These are phyloP conservation scores for Trissolcus basalis DNA, from an alignment of 1,140 invertebrate genomes.

Conservation along the genomic window DNA sequence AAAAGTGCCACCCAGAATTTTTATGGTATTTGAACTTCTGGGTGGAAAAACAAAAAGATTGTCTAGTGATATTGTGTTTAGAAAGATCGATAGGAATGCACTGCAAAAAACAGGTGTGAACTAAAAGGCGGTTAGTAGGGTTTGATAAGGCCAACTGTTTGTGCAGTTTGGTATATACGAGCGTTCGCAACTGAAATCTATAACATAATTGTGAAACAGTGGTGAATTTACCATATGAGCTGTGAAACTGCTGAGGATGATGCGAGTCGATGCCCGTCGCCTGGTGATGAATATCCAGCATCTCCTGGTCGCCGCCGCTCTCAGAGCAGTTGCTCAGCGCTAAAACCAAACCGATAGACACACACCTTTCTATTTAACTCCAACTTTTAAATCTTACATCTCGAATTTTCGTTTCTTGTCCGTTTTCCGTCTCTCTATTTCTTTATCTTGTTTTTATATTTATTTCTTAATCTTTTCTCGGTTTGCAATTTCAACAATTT, in stretches of 20 bases:
- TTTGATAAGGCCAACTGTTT: slow-evolving; percentile 31
- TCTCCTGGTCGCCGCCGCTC: slow-evolving; percentile 74
- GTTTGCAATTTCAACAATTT: slow-evolving; percentile 39
- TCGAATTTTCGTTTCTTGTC: slow-evolving; percentile 62
- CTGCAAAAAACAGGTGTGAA: slow-evolving; percentile 41
- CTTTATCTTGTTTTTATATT: slow-evolving; percentile 20
- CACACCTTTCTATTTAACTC: slow-evolving; percentile 76
- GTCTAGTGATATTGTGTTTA: slow-evolving; percentile 40
- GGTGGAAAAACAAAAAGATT: neutral
- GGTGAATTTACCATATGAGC: slow-evolving; percentile 77
- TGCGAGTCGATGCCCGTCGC: slow-evolving; percentile 74
- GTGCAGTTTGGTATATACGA: slow-evolving; percentile 37
- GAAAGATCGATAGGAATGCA: slow-evolving; percentile 11
- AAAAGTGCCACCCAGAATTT: too few species aligned
- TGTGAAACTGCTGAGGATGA: slow-evolving; percentile 76
- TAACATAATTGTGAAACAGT: slow-evolving; percentile 60
- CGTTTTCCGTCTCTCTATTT: slow-evolving; percentile 60
- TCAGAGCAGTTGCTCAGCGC: slow-evolving; percentile 77
- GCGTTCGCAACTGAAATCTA: slow-evolving; percentile 47
- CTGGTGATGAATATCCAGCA: slow-evolving; percentile 75
- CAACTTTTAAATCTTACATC: slow-evolving; percentile 52
- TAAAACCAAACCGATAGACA: slow-evolving; percentile 78
- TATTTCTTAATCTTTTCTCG: slow-evolving; percentile 15
- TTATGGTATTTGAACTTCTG: neutral
- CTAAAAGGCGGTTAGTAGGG: neutral